These are phyloP conservation scores for Trichacis sp. DNA, from an alignment of 2,888 invertebrate species.

Conservation along the genomic window DNA sequence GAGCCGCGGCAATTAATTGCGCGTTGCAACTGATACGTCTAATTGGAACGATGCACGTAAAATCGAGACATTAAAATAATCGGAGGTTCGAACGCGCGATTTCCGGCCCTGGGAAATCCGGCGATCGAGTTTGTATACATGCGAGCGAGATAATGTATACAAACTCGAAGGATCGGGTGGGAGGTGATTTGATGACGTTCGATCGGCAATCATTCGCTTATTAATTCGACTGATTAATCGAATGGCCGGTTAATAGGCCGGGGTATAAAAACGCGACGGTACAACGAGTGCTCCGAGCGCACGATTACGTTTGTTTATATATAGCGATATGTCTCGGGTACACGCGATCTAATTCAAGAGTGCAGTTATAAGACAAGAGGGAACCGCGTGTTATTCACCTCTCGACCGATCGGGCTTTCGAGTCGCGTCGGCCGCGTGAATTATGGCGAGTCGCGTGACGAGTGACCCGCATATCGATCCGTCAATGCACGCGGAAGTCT, in stretches of 20 bases:
- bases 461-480: slow-evolving; percentile 34
- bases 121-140: no score
- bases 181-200: no score
- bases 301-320: slow-evolving; percentile 13
- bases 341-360: slow-evolving; percentile 38
- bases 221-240: not conserved
- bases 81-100: not conserved
- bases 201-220: not conserved
- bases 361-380: slow-evolving; percentile 17
- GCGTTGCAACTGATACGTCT: slow-evolving; percentile 30
- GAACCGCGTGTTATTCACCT: slow-evolving; percentile 34
- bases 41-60: slow-evolving; percentile 36
- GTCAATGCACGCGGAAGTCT: slow-evolving; percentile 16
- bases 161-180: no score
- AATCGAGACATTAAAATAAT: slow-evolving; percentile 34
- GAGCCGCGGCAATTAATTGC: slow-evolving; percentile 39
- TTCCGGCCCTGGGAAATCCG: not conserved
- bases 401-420: slow-evolving; percentile 37
- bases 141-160: no score
- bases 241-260: no score
- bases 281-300: slow-evolving; percentile 9
- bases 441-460: slow-evolving; percentile 19
- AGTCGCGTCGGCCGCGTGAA: slow-evolving; percentile 22
- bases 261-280: not conserved
- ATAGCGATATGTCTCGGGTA: slow-evolving; percentile 15